Conservation (phyloP, 2,113 vertebrate species). For the Lontra canadensis region DNA sequence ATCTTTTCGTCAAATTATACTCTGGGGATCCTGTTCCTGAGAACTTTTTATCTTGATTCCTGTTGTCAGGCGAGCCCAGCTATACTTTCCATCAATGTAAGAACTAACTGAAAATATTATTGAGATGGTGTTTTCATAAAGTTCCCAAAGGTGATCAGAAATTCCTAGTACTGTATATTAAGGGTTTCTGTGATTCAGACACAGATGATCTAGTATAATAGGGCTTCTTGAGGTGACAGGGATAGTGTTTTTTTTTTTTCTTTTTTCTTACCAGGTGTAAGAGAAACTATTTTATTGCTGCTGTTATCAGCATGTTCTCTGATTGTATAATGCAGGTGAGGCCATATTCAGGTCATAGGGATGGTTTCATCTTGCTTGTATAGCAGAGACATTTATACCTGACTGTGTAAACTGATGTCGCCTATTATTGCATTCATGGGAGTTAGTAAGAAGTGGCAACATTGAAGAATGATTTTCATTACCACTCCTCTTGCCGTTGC, state of each 20-base stretch:
- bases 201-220: background rate
- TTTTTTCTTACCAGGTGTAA: conserved; percentile 15
- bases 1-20: background rate
- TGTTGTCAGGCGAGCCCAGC: background rate
- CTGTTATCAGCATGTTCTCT: conserved; percentile 48
- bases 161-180: background rate
- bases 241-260: background rate
- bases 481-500: background rate
- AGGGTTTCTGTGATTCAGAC: background rate
- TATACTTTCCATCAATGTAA: background rate
- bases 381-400: conserved; percentile 37
- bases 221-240: background rate
- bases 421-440: conserved; percentile 51
- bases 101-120: background rate
- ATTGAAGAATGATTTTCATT: conserved; percentile 72
- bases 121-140: background rate
- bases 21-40: background rate
- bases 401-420: conserved; percentile 37
- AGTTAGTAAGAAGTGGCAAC: conserved; percentile 5
- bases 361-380: conserved; percentile 30
- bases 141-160: background rate
- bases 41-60: background rate
- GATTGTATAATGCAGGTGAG: background rate
- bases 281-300: background rate
- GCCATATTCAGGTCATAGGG: background rate